phyloP scores from a whole-genome alignment of 1,140 invertebrate genomes.

The Thereuonema tuberculata region DNA sequence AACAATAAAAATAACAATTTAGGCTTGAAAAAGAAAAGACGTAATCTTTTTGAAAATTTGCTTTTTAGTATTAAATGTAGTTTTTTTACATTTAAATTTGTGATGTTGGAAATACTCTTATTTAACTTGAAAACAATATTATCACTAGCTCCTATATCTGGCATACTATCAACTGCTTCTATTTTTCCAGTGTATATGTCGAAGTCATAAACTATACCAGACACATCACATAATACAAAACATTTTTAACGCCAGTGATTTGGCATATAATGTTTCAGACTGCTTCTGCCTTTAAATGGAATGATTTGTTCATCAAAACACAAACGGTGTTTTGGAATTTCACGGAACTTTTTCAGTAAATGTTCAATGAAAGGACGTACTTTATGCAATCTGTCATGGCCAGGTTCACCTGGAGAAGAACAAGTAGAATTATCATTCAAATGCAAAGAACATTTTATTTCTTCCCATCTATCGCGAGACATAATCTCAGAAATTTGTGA shows the following conservation, averaged over 20 bases:
- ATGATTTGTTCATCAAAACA: slow-evolving; percentile 5
- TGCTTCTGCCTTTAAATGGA: slow-evolving; percentile 18
- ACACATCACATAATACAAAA: slow-evolving; percentile 11
- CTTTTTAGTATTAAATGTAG: too few species aligned
- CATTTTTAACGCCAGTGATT: slow-evolving; percentile 20
- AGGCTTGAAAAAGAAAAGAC: too few species aligned
- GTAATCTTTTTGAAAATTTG: too few species aligned
- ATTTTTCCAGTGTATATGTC: slow-evolving; percentile 19
- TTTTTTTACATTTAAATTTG: too few species aligned
- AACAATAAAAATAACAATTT: too few species aligned
- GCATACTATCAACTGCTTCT: background rate
- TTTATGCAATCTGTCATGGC: background rate
- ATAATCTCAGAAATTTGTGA: background rate
- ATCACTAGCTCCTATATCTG: slow-evolving; percentile 16
- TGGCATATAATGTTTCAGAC: slow-evolving; percentile 9
- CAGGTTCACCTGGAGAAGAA: background rate
- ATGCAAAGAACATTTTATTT: background rate
- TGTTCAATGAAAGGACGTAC: background rate
- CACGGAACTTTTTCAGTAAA: background rate
- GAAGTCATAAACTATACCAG: slow-evolving; percentile 18
- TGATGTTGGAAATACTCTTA: too few species aligned
- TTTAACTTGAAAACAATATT: slow-evolving; percentile 18
- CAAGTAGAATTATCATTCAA: background rate
- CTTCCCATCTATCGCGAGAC: background rate
- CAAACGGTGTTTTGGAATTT: slow-evolving; percentile 8